Base-by-base conservation (phyloP, 2,888 invertebrate genomes). In the Margaritifera margaritifera region DNA sequence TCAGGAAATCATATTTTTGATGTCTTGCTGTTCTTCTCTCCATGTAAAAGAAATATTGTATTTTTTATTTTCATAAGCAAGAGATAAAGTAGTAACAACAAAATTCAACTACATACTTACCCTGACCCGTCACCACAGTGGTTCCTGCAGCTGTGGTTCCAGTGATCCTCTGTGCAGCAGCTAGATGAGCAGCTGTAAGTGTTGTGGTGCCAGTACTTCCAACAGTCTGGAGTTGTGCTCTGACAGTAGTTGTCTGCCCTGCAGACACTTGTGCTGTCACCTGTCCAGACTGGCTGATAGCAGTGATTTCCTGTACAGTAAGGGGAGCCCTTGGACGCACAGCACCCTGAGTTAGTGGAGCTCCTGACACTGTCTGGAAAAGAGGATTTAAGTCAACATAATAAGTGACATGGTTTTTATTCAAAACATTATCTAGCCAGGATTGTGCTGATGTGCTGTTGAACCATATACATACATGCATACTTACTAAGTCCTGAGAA, bases 111-210 rank as follows among this genome's bases (percentile, higher is more conserved):
- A 11, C 2, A 42, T 42, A 42, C 15, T 42, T n/a, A 20, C 42
- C 20, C 42, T 50, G 52, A 69, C 64, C 64, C n/a, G 69, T 72
- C 31, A 64, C 68, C 25, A 66, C 58, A 42, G 69, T 67, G 56
- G 65, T 62, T 25, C 69, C 64, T 25, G 60, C 68, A n/a, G 70
- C 65, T 22, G 80, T 78, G 25, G 78, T 74, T 31, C 80, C 79
- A 27, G 77, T 77, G 42, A 81, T 71, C 59, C 83, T 84, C 76
- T 86, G 85, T 6, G 83, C 79, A 8, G 79, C 73, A 11, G 77
- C 68, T 25, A 86, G 72, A 69, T 86, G 86, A 6, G 83, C 80
- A 4, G 84, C 79, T n/a, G 86, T 80, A 42, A 84, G 79, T 20
- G 80, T 79, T 4, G 84, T 78, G 4, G 85, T 72, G 1, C 83